Evolutionary conservation across 1,140 invertebrate species (phyloP).

Genomic region (Subanguina moxae): DNA sequence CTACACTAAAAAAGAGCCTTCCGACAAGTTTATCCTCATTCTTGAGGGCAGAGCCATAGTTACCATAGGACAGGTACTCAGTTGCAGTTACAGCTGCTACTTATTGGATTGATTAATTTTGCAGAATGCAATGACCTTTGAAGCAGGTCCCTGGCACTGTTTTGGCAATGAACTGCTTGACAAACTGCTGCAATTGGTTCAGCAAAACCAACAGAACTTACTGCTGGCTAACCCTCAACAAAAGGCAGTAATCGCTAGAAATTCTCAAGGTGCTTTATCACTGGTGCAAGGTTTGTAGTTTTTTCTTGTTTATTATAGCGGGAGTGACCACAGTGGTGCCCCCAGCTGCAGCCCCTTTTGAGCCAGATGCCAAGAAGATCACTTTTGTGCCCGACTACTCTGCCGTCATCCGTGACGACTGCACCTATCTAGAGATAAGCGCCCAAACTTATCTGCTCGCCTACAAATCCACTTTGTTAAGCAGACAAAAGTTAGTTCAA

Average conservation of each 20-base stretch:
- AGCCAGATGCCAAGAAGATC: conserved; percentile 37
- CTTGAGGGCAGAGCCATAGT: conserved; percentile 55
- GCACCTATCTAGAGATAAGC: conserved; percentile 54
- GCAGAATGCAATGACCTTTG: conserved; percentile 54
- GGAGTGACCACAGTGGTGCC: conserved; percentile 6
- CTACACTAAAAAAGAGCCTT: conserved; percentile 52
- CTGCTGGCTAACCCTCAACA: background rate
- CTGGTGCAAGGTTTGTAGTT: background rate
- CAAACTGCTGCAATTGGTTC: conserved; percentile 33
- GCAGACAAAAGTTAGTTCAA: conserved; percentile 27
- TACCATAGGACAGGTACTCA: conserved; percentile 53
- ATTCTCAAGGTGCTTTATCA: conserved; percentile 10
- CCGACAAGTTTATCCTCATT: conserved; percentile 57
- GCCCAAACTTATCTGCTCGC: conserved; percentile 53
- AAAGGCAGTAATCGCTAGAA: background rate
- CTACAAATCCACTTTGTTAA: conserved; percentile 49
- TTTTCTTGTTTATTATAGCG: conserved; percentile 3
- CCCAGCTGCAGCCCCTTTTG: background rate
- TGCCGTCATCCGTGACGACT: conserved; percentile 49
- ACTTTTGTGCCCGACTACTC: conserved; percentile 53
- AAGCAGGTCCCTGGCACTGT: conserved; percentile 56
- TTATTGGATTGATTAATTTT: conserved; percentile 8
- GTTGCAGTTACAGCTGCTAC: conserved; percentile 8
- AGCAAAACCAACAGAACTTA: conserved; percentile 13
- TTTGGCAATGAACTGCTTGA: conserved; percentile 55